These are phyloP conservation scores for Blastobasis adustella DNA, from an alignment of 2,888 invertebrate species.

Conservation along the genomic window DNA sequence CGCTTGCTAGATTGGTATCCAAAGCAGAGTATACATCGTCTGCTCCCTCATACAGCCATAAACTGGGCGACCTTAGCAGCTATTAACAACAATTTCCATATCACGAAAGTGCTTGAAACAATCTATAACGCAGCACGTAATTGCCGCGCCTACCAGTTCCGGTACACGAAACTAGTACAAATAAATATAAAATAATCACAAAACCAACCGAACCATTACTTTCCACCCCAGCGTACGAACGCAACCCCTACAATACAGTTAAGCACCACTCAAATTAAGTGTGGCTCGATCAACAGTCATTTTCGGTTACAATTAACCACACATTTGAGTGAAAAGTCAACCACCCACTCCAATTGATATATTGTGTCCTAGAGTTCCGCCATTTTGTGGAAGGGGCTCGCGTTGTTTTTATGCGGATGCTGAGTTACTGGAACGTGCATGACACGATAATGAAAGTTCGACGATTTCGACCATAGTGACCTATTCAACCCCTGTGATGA, in stretches of 20 bases:
- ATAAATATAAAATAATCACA: conserved; percentile 56
- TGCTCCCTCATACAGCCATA: no score
- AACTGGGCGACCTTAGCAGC: no score
- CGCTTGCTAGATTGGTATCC: no score
- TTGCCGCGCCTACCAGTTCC: conserved; percentile 37
- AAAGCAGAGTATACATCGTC: no score
- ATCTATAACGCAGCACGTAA: conserved; percentile 29
- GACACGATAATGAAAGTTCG: no score
- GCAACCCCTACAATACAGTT: conserved; percentile 48
- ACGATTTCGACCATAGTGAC: no score
- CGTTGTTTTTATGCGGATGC: conserved; percentile 30
- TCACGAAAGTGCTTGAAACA: no score
- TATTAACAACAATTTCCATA: no score
- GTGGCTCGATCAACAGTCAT: conserved; percentile 74
- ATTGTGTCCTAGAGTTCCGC: conserved; percentile 69
- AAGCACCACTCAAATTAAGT: conserved; percentile 74
- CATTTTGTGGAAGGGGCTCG: conserved; percentile 60
- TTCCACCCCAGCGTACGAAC: conserved; percentile 40
- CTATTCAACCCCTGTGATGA: no score
- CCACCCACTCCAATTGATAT: conserved; percentile 76
- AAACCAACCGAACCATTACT: conserved; percentile 57
- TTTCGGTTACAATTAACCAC: conserved; percentile 76
- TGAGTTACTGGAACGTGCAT: conserved; percentile 24
- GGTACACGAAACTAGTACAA: conserved; percentile 48
- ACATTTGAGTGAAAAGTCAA: conserved; percentile 76